phyloP scores from a whole-genome alignment of 2,888 invertebrate genomes.

The Tromatobia lineatoria region DNA sequence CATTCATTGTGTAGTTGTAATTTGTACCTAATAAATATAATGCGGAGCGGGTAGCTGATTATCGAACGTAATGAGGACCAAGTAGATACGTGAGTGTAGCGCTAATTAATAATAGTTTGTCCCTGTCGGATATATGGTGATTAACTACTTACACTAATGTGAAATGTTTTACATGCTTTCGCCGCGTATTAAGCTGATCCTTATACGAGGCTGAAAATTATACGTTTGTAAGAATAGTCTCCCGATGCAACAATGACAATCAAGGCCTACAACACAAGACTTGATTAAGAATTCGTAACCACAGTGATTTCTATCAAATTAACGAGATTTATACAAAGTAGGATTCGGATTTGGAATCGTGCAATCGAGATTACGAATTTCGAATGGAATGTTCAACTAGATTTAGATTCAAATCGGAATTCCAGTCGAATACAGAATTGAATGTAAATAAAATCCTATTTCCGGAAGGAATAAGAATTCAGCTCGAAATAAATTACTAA shows the following conservation, averaged over 20 bases:
- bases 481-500: too few relatives aligned
- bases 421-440: too few relatives aligned
- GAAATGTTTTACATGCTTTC: slow-evolving; percentile 24
- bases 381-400: too few relatives aligned
- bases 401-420: too few relatives aligned
- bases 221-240: neutral
- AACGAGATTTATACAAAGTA: too few relatives aligned
- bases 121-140: slow-evolving; percentile 2
- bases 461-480: neutral
- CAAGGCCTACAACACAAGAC: neutral
- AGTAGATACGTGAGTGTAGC: slow-evolving; percentile 12
- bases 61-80: slow-evolving; percentile 9
- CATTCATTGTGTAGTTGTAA: slow-evolving; percentile 14
- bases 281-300: neutral
- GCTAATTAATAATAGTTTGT: slow-evolving; percentile 7
- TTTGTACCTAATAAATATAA: slow-evolving; percentile 20
- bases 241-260: neutral
- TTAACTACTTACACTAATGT: slow-evolving; percentile 37
- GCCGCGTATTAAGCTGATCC: neutral
- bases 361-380: too few relatives aligned
- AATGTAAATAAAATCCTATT: neutral
- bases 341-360: too few relatives aligned
- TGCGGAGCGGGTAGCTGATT: slow-evolving; percentile 19
- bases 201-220: neutral
- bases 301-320: too few relatives aligned